These are phyloP conservation scores for Cheilosia scutellata DNA, from an alignment of 2,888 invertebrate species.

Conservation along the genomic window DNA sequence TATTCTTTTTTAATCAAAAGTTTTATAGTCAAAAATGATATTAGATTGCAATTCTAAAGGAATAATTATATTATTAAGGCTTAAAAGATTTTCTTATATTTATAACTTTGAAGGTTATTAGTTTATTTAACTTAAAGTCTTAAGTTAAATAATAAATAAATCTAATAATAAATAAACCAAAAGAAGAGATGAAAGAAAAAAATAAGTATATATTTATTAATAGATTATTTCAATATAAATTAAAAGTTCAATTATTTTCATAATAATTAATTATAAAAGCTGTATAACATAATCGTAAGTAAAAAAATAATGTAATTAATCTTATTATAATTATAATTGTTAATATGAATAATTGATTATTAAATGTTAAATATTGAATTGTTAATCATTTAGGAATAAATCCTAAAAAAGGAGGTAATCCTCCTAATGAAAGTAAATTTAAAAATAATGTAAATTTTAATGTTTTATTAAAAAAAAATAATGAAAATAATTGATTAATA, in stretches of 20 bases:
- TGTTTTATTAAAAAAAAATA: constrained; percentile 81
- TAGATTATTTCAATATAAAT: too few relatives aligned
- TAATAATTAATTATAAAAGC: background rate
- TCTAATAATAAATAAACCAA: constrained; percentile 78
- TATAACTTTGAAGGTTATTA: too few relatives aligned
- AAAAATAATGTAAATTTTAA: constrained; percentile 85
- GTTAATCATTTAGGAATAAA: too few relatives aligned
- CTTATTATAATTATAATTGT: constrained; percentile 85
- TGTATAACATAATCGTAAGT: background rate
- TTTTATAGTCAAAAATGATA: too few relatives aligned
- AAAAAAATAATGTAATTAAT: constrained; percentile 83
- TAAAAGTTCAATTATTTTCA: too few relatives aligned
- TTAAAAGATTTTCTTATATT: too few relatives aligned
- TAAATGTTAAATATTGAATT: constrained; percentile 84
- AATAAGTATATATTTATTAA: too few relatives aligned
- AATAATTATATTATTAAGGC: too few relatives aligned
- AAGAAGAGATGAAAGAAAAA: constrained; percentile 78
- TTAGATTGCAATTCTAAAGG: too few relatives aligned
- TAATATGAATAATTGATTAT: constrained; percentile 83
- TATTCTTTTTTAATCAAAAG: background rate
- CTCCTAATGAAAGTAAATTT: too few relatives aligned
- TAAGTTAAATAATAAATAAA: background rate
- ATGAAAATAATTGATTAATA: constrained; percentile 80
- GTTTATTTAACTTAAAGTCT: background rate
- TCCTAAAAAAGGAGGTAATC: too few relatives aligned